Conservation (phyloP, 2,113 vertebrate species). For the Plecotus auritus region DNA sequence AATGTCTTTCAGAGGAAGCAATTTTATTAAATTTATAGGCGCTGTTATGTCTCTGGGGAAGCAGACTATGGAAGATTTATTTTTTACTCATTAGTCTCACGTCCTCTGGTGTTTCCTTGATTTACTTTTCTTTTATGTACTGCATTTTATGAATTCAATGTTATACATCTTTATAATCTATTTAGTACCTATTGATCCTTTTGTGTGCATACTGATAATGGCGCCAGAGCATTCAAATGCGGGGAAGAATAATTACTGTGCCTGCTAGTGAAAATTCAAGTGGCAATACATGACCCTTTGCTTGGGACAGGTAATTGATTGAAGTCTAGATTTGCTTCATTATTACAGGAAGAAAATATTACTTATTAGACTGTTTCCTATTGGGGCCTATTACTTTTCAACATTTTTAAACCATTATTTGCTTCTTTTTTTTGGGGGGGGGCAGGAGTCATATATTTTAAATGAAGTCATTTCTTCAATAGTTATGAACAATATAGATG, state of each 20-base stretch:
- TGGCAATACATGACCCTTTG: background rate
- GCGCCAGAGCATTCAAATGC: background rate
- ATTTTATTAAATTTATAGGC: constrained; percentile 12
- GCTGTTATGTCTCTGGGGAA: background rate
- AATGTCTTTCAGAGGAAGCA: constrained; percentile 15
- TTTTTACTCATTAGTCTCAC: constrained; percentile 47
- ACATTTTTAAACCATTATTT: background rate
- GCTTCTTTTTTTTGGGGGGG: background rate
- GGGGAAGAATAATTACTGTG: background rate
- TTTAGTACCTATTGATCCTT: constrained; percentile 16
- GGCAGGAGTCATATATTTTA: background rate
- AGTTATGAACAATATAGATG: background rate
- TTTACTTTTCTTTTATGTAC: constrained; percentile 31
- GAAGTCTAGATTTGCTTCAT: background rate
- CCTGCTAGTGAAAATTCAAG: background rate
- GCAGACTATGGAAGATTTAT: background rate
- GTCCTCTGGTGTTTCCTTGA: constrained; percentile 11
- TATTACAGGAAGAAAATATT: constrained; percentile 38
- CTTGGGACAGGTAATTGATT: background rate
- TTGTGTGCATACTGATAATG: background rate
- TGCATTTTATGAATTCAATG: constrained; percentile 43
- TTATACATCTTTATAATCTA: constrained; percentile 29
- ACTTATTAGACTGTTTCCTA: background rate
- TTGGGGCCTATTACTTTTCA: background rate
- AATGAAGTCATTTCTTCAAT: background rate